Evolutionary conservation across 2,888 invertebrate genomes (phyloP), one percentile per base, ranked within the genome.

Genomic region (Parnassius glacialis): DNA sequence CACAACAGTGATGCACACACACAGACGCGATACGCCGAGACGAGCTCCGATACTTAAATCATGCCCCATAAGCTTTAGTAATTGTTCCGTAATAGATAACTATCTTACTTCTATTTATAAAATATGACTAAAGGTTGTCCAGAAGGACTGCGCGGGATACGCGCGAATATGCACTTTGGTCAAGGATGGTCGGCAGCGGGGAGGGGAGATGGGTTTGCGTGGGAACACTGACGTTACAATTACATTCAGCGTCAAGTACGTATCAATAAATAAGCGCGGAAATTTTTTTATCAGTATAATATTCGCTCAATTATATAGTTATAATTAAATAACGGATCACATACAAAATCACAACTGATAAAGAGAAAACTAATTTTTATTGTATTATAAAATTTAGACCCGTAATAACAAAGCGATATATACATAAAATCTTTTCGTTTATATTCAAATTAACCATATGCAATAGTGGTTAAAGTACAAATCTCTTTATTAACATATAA

Each of bases 111-210:
- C 16, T 53, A 59, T 59, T 47, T 59, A 70, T 70, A 69, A 70
- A 67, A 66, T 72, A 71, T 70, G 70, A 72, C 73, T 74, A 71
- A 60, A 63, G 62, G 62, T 54, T 51, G 66, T 66, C 67, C 63
- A 20, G 43, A 13, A 9, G 59, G 66, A 64, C 59, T 47, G 63
- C 55, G 58, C 65, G 66, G 67, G 48, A 16, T 13, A 65, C 64
- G 53, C 34, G 45, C 34, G 2, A 16, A 59, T 20, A 20, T 66
- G 67, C 69, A 70, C 71, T 79, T 65, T 81, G 79, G 70, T 73
- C 64, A 65, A 65, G 67, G 64, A 65, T 63, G 62, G 57, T 34
- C 5, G 48, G 42, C 13, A 41, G 56, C 13, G 42, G 48, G 13
- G 13, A 13, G 57, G 59, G 53, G 41, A 41, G 48, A 42, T 16